Evolutionary conservation across 1,140 invertebrate genomes (phyloP).

Genomic region (Ceratitis capitata): DNA sequence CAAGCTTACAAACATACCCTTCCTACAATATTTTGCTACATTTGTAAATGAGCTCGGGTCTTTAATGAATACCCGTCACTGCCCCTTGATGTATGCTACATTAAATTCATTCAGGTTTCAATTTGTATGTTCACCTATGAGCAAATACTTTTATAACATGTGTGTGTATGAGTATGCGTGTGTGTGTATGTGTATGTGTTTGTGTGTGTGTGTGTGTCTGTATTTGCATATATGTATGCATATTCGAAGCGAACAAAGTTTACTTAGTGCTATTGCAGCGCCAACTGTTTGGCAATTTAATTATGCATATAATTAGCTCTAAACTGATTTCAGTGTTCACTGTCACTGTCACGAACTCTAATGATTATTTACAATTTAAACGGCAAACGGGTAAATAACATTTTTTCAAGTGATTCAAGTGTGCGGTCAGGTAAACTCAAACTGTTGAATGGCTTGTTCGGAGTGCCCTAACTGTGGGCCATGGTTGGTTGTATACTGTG

Average conservation of each 20-base stretch:
- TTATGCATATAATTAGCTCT: constrained; percentile 21
- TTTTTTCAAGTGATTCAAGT: not conserved
- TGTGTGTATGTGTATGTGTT: not conserved
- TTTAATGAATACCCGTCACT: not conserved
- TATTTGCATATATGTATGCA: too few relatives aligned
- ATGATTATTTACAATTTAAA: constrained; percentile 38
- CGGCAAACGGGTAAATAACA: not conserved
- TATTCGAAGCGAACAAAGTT: too few relatives aligned
- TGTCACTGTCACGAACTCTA: constrained; percentile 16
- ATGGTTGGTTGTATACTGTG: not conserved
- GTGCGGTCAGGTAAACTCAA: not conserved
- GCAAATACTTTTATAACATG: not conserved
- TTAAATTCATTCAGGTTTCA: not conserved
- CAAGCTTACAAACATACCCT: not conserved
- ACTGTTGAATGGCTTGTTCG: not conserved
- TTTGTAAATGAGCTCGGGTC: too few relatives aligned
- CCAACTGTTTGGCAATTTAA: constrained; percentile 7
- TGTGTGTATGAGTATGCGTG: too few relatives aligned
- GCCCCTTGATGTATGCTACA: too few relatives aligned
- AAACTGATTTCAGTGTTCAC: not conserved
- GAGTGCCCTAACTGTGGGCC: too few relatives aligned
- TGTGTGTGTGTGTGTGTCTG: not conserved
- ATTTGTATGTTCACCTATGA: not conserved
- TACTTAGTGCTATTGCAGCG: not conserved
- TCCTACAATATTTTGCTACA: too few relatives aligned